A percentile compares a stretch with the other conserved stretches of the same genome.
Conservation (phyloP, 2,113 vertebrate species). For the Pelobates fuscus region DNA sequence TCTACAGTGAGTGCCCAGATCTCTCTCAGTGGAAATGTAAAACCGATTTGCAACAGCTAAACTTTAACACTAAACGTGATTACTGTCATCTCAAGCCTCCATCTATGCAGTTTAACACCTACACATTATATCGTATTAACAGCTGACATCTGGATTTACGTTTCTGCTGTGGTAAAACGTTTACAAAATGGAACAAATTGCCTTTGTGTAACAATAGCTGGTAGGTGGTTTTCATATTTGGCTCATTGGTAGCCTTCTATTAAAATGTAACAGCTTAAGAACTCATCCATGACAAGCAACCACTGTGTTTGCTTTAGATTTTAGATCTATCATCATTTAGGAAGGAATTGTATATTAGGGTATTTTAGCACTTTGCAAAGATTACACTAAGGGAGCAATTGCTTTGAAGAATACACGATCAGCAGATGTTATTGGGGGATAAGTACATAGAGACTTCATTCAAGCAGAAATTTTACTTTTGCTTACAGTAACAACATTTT, state of each 20-base stretch:
- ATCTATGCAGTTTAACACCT: background rate
- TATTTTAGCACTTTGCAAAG: too few relatives aligned
- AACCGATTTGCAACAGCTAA: background rate
- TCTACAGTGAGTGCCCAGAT: background rate
- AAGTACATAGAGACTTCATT: too few relatives aligned
- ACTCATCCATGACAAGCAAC: background rate
- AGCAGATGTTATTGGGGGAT: too few relatives aligned
- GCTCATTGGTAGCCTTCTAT: too few relatives aligned
- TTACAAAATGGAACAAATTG: background rate
- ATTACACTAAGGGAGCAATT: too few relatives aligned
- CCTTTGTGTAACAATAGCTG: background rate
- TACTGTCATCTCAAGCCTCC: background rate
- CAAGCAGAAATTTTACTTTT: too few relatives aligned
- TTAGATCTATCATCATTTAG: too few relatives aligned
- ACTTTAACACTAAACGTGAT: background rate
- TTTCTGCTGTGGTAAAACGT: background rate
- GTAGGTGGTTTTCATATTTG: background rate
- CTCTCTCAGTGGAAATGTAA: background rate
- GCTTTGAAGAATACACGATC: too few relatives aligned
- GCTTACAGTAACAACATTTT: too few relatives aligned
- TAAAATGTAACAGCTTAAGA: background rate
- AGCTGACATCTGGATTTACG: constrained; percentile 2
- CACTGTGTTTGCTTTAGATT: background rate
- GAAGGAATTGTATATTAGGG: too few relatives aligned
- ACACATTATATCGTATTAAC: constrained; percentile 3